phyloP scores from a whole-genome alignment of 2,797 vertebrate species.

The Cynodonichthys magdalenae region DNA sequence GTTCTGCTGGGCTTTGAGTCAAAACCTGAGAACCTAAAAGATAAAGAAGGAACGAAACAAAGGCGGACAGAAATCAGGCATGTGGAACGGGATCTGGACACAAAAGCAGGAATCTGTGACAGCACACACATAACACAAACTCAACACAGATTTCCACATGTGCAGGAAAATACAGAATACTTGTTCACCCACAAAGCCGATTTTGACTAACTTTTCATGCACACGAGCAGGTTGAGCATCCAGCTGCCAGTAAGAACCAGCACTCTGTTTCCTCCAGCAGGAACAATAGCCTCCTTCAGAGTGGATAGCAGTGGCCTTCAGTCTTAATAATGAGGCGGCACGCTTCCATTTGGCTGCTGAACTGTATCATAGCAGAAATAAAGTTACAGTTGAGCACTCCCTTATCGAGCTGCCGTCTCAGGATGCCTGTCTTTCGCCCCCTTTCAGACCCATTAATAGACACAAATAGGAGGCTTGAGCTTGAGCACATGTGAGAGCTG shows the following conservation, averaged over 20 bases:
- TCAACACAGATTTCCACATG: conserved; percentile 16
- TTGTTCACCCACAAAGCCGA: conserved; percentile 23
- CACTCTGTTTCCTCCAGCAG: conserved; percentile 68
- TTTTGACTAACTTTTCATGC: conserved; percentile 42
- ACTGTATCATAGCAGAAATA: conserved; percentile 49
- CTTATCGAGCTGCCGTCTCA: conserved; percentile 46
- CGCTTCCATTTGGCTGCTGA: conserved; percentile 52
- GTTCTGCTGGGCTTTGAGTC: conserved; percentile 41
- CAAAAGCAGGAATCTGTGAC: conserved; percentile 81
- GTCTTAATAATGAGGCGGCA: conserved; percentile 55
- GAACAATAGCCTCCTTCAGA: conserved; percentile 78
- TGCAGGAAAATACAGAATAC: conserved; percentile 19
- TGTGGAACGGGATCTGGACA: conserved; percentile 84
- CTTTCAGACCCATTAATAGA: conserved; percentile 57
- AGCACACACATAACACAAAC: conserved; percentile 50
- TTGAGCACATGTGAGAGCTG: conserved; percentile 56
- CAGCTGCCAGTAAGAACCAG: conserved; percentile 59
- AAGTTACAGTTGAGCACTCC: conserved; percentile 47
- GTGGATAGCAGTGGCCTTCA: conserved; percentile 51
- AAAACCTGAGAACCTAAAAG: conserved; percentile 41
- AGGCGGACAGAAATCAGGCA: conserved; percentile 66
- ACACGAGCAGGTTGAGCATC: conserved; percentile 38
- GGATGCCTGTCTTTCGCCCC: conserved; percentile 18
- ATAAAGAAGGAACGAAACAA: conserved; percentile 49
- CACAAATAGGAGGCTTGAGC: conserved; percentile 51